Base-by-base conservation (phyloP, 2,113 vertebrate species). In the Charina bottae region DNA sequence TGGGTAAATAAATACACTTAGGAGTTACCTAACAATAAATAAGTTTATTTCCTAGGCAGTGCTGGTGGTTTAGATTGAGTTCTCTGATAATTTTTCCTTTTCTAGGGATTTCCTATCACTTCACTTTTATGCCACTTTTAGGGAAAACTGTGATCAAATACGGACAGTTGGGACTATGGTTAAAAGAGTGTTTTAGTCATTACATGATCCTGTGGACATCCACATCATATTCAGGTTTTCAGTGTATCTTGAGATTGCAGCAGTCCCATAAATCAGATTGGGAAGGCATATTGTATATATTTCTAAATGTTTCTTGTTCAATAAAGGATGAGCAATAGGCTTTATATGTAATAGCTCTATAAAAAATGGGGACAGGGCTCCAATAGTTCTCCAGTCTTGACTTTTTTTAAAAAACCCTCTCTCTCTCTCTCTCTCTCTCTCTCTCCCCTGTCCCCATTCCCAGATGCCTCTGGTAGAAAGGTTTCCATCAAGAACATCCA, bases 61-160 rank as follows among this genome's bases (percentile, higher is more conserved):
- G 56, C 86, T 91, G 58, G 86, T 92, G 94, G 88, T 90, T 68
- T 59, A 59, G 92, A 33, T 87, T 92, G 93, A 93, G 60, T 33
- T 64, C 78, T 5, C 23, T 89, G 92, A 93, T 59, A 28, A 33
- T 91, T 90, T 78, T 54, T 83, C 88, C 62, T 83, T 64, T 19
- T 86, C 85, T 54, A 86, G 26, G n/a, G 68, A 72, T 72, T 83
- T 54, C 26, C 53, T n/a, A 6, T 17, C 10, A n/a, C 12, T 86
- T 28, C 53, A 85, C 42, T 54, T 92, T 92, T 6, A 24, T 58
- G 26, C 33, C 4, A 8, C 15, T 87, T 68, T 54, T 88, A 23
- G 21, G 12, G 3, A 56, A 53, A 60, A 46, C 78, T 59, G 83
- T 88, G 87, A 0, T 0, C 83, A 37, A 9, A 91, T 56, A 93